A percentile compares a stretch with the other conserved stretches of the same genome.
phyloP scores from a whole-genome alignment of 1,140 invertebrate species.

The Phocides pigmalion region DNA sequence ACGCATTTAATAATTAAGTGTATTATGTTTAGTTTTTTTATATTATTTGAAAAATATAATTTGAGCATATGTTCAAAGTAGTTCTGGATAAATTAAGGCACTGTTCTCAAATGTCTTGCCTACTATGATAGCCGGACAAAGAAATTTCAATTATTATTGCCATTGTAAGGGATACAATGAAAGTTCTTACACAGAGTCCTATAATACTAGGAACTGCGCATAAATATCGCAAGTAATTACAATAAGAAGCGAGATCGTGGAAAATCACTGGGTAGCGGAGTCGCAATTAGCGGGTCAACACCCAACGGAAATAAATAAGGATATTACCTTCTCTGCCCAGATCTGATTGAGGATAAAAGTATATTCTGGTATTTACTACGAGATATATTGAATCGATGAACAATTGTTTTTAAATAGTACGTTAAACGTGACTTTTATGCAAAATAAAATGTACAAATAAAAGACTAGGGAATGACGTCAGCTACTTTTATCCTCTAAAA shows the following conservation, averaged over 20 bases:
- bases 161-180: slow-evolving; percentile 39
- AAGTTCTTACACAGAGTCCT: slow-evolving; percentile 39
- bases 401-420: not conserved
- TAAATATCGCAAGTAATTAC: slow-evolving; percentile 77
- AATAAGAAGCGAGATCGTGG: slow-evolving; percentile 76
- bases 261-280: slow-evolving; percentile 75
- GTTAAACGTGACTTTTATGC: too few relatives aligned
- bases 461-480: too few relatives aligned
- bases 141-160: slow-evolving; percentile 39
- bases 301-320: slow-evolving; percentile 80
- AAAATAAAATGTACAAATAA: too few relatives aligned
- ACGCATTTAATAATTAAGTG: too few relatives aligned
- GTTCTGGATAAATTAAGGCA: slow-evolving; percentile 41
- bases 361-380: slow-evolving; percentile 54
- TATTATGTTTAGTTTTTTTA: too few relatives aligned
- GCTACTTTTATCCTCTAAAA: too few relatives aligned
- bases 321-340: slow-evolving; percentile 69
- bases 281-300: slow-evolving; percentile 77
- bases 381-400: not conserved
- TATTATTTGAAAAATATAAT: too few relatives aligned
- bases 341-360: slow-evolving; percentile 65
- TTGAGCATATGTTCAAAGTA: slow-evolving; percentile 40
- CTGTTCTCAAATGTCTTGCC: slow-evolving; percentile 31
- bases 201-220: slow-evolving; percentile 61
- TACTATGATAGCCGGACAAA: slow-evolving; percentile 33